Conservation (phyloP, 2,113 vertebrate genomes). For the Fulica atra region DNA sequence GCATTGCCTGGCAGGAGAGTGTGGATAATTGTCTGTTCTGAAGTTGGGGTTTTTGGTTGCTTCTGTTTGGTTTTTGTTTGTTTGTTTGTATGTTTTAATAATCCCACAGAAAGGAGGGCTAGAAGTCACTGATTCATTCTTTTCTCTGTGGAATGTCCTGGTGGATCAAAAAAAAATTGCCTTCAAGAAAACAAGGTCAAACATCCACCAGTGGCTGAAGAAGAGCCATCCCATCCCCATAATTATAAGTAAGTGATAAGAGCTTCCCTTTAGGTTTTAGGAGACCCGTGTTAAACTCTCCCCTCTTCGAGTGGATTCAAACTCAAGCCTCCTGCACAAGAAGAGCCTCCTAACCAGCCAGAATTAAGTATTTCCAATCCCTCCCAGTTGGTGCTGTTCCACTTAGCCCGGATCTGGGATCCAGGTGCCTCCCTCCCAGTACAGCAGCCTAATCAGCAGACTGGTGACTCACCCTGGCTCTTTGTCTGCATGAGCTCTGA, state of each 20-base stretch:
- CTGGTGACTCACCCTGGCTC: slow-evolving; percentile 54
- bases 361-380: neutral
- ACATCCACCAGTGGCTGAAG: neutral
- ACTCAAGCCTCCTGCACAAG: neutral
- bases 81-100: no score
- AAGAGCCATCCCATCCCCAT: neutral
- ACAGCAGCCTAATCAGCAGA: slow-evolving; percentile 66
- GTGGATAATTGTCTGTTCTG: neutral
- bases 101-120: neutral
- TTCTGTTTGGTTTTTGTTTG: no score
- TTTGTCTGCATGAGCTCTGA: slow-evolving; percentile 34
- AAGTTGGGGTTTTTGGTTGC: neutral
- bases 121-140: neutral
- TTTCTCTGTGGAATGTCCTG: neutral
- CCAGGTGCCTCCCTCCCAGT: slow-evolving; percentile 52
- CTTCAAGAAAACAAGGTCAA: neutral
- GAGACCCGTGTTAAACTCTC: neutral
- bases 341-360: neutral
- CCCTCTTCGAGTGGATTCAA: neutral
- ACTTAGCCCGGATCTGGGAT: slow-evolving; percentile 1
- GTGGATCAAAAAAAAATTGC: neutral
- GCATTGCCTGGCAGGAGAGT: neutral
- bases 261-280: neutral
- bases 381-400: neutral
- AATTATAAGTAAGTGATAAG: neutral